Evolutionary conservation across 2,797 vertebrate genomes (phyloP), one percentile per base, ranked within the genome.

Genomic region (Danio albolineatus): DNA sequence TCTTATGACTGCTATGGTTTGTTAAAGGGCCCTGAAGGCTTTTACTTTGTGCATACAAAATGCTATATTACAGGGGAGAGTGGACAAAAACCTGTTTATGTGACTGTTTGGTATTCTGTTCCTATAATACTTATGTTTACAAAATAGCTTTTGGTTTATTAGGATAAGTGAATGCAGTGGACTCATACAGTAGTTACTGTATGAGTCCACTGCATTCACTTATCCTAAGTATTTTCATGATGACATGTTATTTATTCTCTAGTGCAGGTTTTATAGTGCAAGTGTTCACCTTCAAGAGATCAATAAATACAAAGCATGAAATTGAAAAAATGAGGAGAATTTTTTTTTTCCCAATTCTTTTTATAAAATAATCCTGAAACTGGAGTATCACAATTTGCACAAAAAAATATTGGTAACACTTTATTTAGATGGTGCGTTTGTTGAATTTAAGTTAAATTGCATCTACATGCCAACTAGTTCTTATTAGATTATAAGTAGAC

Each of bases 11-110:
- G 51, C 62, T 73, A 75, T 43, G 56, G 13, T 69, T 28, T 67
- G 38, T 59, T 57, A 8, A 53, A 41, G n/a, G 64, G 21, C 54
- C 46, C 66, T 43, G 65, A 62, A 46, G 44, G 62, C 53, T 57
- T 66, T 74, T 53, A 46, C 41, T 66, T 66, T 66, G 19, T 69
- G 6, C 54, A 71, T 44, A 64, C 46, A 61, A 71, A 79, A 2
- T 60, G n/a, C n/a, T 48, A 12, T 41, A 46, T 61, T 43, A 71
- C 2, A 61, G 36, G 39, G 38, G 21, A 71, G 44, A n/a, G 21
- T 38, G 21, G 21, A 61, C 7, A 46, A 12, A 69, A 43, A 6
- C 8, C 12, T 43, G 13, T 41, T 71, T 28, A 6, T 76, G 13
- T 60, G 7, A 60, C 13, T 13, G 9, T 56, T 65, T 64, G 17